Evolutionary conservation across 2,797 vertebrate genomes (phyloP).

Genomic region (Sebastiscus albofasciatus): DNA sequence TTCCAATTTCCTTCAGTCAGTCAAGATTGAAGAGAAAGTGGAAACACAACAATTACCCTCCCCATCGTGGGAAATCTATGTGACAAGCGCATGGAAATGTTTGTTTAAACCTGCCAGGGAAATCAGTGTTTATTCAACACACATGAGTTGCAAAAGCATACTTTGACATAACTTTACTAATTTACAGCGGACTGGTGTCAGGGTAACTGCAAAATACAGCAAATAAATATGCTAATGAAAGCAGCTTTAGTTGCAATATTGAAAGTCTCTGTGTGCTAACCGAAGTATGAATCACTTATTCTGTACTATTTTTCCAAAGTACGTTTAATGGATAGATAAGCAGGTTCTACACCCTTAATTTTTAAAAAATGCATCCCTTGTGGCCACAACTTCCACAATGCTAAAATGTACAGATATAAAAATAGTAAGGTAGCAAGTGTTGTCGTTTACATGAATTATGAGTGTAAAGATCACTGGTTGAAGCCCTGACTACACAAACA

Average conservation of each 20-base stretch:
- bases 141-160: conserved; percentile 41
- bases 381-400: not conserved
- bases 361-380: not conserved
- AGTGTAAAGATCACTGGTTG: conserved; percentile 71
- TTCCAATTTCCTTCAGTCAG: conserved; percentile 68
- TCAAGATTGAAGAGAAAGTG: conserved; percentile 59
- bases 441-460: conserved; percentile 68
- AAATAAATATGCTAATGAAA: conserved; percentile 21
- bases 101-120: conserved; percentile 66
- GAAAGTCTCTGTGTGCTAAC: not conserved
- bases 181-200: not conserved
- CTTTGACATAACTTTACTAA: conserved; percentile 23
- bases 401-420: conserved; percentile 30
- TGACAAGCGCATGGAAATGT: conserved; percentile 58
- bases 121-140: conserved; percentile 65
- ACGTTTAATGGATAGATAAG: not conserved
- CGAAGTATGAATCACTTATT: not conserved
- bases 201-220: conserved; percentile 7
- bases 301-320: not conserved
- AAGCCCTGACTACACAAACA: conserved; percentile 78
- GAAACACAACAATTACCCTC: conserved; percentile 63
- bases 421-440: conserved; percentile 42
- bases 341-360: not conserved
- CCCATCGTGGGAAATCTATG: conserved; percentile 56
- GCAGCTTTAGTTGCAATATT: not conserved